These are phyloP conservation scores for Hemithea aestivaria DNA, from an alignment of 2,888 invertebrate species.

Conservation along the genomic window DNA sequence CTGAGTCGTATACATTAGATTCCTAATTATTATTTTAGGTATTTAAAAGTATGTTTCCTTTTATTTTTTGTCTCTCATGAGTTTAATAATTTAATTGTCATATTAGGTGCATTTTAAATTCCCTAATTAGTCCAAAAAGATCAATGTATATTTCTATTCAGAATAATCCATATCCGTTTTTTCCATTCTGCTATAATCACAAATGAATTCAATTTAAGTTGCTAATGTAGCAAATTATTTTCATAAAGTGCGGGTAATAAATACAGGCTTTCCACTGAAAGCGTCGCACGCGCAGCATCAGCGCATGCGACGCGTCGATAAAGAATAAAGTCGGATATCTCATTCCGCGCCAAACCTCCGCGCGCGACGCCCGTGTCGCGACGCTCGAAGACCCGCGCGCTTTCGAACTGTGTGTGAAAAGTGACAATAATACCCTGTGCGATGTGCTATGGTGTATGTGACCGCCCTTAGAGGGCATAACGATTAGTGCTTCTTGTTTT, in stretches of 20 bases:
- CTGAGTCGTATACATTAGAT: too few species aligned
- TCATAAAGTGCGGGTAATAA: not conserved
- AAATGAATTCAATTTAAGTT: too few species aligned
- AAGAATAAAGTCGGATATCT: constrained; percentile 7
- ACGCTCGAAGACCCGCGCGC: constrained; percentile 56
- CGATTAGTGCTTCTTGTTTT: constrained; percentile 29
- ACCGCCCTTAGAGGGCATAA: constrained; percentile 56
- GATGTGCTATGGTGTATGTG: constrained; percentile 63
- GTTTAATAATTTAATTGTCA: too few species aligned
- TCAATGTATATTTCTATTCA: too few species aligned
- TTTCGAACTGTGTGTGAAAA: constrained; percentile 49
- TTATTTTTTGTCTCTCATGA: too few species aligned
- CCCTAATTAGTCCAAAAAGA: too few species aligned
- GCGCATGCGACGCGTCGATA: constrained; percentile 20
- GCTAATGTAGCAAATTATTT: too few species aligned
- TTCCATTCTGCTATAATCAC: too few species aligned
- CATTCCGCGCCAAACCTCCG: constrained; percentile 72
- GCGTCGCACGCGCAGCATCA: constrained; percentile 40
- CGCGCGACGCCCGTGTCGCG: constrained; percentile 70
- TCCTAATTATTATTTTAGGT: too few species aligned
- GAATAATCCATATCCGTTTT: too few species aligned
- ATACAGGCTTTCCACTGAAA: constrained; percentile 19
- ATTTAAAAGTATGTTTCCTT: too few species aligned
- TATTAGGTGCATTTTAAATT: too few species aligned
- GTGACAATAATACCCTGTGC: constrained; percentile 23